Conservation (phyloP, 1,140 invertebrate species). For the Pinna nobilis region DNA sequence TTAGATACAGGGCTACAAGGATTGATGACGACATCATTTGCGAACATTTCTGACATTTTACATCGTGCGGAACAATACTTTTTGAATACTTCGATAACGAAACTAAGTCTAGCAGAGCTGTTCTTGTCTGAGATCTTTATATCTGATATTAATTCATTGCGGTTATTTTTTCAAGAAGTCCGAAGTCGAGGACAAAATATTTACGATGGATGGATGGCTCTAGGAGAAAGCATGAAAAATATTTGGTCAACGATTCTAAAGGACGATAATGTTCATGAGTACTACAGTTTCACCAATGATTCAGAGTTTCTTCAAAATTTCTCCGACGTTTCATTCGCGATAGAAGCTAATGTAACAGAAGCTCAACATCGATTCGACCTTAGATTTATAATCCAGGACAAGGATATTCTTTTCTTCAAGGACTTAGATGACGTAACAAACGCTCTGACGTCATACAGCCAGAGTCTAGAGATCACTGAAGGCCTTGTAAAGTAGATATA, state of each 20-base stretch:
- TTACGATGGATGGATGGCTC: conserved; percentile 51
- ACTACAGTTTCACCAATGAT: conserved; percentile 55
- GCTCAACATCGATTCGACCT: conserved; percentile 42
- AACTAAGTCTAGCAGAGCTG: conserved; percentile 41
- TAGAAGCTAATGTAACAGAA: conserved; percentile 20
- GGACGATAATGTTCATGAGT: conserved; percentile 56
- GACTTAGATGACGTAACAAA: conserved; percentile 37
- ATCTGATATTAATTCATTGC: conserved; percentile 38
- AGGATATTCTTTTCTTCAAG: conserved; percentile 45
- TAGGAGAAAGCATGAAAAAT: conserved; percentile 16
- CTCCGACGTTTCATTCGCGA: conserved; percentile 36
- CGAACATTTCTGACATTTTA: conserved; percentile 19
- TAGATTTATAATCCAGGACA: conserved; percentile 42
- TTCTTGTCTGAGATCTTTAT: conserved; percentile 46
- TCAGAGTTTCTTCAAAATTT: conserved; percentile 42
- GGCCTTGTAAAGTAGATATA: conserved; percentile 48
- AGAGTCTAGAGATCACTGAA: conserved; percentile 34
- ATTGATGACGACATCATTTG: not conserved
- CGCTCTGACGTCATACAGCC: conserved; percentile 34
- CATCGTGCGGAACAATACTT: conserved; percentile 41
- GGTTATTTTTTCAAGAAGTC: conserved; percentile 56
- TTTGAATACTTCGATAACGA: conserved; percentile 20
- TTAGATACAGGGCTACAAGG: not conserved
- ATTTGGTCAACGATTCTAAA: conserved; percentile 56
- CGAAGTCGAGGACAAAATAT: conserved; percentile 54